A percentile compares a stretch with the other conserved stretches of the same genome.
Evolutionary conservation across 2,888 invertebrate genomes (phyloP).

Genomic region (Stramonita haemastoma): DNA sequence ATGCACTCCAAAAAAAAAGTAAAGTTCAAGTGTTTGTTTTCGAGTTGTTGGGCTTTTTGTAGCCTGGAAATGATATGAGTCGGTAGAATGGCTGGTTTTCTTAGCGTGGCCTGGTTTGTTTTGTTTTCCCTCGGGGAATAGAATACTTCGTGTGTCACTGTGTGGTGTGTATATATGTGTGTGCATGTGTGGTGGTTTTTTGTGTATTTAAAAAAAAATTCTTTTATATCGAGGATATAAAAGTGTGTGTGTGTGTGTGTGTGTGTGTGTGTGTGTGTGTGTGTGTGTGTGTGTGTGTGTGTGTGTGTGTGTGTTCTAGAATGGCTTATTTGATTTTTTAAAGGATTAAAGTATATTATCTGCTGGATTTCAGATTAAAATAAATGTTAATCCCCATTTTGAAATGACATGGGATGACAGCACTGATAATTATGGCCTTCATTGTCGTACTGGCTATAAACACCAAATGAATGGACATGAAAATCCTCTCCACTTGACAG

Average conservation of each 20-base stretch:
- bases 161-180: neutral
- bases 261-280: slow-evolving; percentile 4
- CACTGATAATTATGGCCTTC: neutral
- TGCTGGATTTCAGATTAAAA: too few relatives aligned
- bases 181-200: neutral
- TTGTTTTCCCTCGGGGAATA: neutral
- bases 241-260: slow-evolving; percentile 2
- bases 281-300: neutral
- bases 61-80: neutral
- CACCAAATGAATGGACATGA: neutral
- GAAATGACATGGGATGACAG: neutral
- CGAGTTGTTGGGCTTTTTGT: too few relatives aligned
- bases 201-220: too few relatives aligned
- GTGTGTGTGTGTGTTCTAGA: neutral
- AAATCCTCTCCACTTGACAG: too few relatives aligned
- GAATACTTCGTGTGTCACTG: neutral
- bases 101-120: neutral
- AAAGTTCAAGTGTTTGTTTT: neutral
- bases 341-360: neutral
- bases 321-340: neutral
- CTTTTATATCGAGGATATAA: too few relatives aligned
- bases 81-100: neutral
- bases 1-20: too few relatives aligned
- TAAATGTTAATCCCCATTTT: neutral
- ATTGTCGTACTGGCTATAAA: neutral